phyloP scores from a whole-genome alignment of 2,888 invertebrate species.

The Hydrotaea diabolus region DNA sequence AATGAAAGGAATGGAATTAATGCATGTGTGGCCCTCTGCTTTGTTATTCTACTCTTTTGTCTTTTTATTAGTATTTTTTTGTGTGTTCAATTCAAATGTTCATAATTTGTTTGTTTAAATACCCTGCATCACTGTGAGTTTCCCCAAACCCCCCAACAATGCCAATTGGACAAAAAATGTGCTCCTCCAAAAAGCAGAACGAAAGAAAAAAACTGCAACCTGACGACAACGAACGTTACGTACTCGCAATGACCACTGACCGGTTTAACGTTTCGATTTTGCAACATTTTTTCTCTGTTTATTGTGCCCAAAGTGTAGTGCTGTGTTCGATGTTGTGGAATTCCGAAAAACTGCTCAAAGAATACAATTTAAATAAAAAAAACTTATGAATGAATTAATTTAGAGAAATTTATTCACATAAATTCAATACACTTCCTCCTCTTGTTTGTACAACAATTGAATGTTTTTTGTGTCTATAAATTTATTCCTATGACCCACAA shows the following conservation, averaged over 20 bases:
- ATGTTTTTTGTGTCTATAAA: too few species aligned
- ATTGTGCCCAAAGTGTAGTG: neutral
- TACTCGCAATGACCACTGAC: neutral
- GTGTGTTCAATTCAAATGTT: neutral
- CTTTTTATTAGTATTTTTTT: neutral
- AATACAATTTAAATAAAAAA: too few species aligned
- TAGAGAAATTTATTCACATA: too few species aligned
- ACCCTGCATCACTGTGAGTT: neutral
- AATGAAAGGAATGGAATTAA: slow-evolving; percentile 13
- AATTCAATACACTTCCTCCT: too few species aligned
- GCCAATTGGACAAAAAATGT: neutral
- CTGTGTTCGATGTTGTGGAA: too few species aligned
- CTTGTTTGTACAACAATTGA: too few species aligned
- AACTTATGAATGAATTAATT: too few species aligned
- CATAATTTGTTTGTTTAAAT: too few species aligned
- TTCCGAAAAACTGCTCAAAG: too few species aligned
- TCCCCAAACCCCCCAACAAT: neutral
- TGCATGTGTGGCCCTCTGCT: neutral
- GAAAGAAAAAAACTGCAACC: neutral
- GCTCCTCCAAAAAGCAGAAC: neutral
- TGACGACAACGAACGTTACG: neutral
- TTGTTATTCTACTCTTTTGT: slow-evolving; percentile 3
- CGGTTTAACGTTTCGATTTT: slow-evolving; percentile 9
- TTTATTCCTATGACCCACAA: too few species aligned
- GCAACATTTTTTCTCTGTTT: neutral